Evolutionary conservation across 2,888 invertebrate genomes (phyloP), one percentile per base, ranked within the genome.

Genomic region (Lysandra bellargus): DNA sequence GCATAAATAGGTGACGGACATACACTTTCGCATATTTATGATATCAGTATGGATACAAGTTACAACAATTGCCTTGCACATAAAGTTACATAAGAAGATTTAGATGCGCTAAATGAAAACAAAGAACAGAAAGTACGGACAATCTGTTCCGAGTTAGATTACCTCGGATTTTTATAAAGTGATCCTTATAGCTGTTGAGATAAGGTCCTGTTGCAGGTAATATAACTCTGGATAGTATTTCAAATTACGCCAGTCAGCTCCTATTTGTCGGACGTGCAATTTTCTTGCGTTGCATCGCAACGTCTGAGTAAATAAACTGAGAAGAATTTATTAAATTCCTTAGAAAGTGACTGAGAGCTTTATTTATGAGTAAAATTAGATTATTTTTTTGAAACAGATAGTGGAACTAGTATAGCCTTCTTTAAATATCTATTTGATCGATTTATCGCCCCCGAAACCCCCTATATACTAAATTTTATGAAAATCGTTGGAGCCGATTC

Each of bases 101-200:
- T 80, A 82, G 82, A 82, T 83, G 80, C 81, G 80, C 80, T 78
- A 81, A 84, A 82, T 81, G 83, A 83, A 82, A 83, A 83, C 83
- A 83, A 83, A 83, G 81, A 80, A 79, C 80, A 80, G 83, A 84
- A 82, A 84, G 80, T 82, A 81, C 82, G 79, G 78, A 57, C 57
- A 4, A 49, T 9, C 44, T 9, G 14, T 53, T 53, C 14, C 0
- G 17, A 57, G 17, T 17, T 57, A 49, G 0, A 49, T 49, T 57
- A 57, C 57, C 57, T 17, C 17, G 4, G 57, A 17, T 57, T 17
- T 1, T 17, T 57, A 57, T 14, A 57, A 57, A 57, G 17, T 57
- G 57, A 57, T 57, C 57, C 53, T 17, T 57, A 57, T 57, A 17
- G 4, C 2, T 57, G 17, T 4, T 57, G 1, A 17, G 17, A 57